Base-by-base conservation (phyloP, 1,140 invertebrate species). In the Achroia grisella region DNA sequence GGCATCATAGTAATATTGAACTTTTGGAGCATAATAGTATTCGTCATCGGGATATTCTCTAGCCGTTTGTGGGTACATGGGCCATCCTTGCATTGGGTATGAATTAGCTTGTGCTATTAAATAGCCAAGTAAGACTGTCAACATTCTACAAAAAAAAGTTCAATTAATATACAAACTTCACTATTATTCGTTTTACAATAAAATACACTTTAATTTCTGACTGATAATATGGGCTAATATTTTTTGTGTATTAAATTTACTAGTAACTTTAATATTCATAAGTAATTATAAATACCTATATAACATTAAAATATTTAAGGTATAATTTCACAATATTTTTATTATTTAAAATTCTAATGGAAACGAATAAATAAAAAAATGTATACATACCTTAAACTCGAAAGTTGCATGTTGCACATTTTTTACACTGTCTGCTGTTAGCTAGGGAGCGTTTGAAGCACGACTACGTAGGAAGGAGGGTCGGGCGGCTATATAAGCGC, bases 401-500 rank as follows among this genome's bases (percentile, higher is more conserved):
- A 44, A 36, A 48, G 45, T 27, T 58, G 56, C 60, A 72, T 58
- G 58, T 73, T 69, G 62, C 70, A 81, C 75, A 72, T 73, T 60
- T 60, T 23, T 23, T 50, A 49, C 67, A 71, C 65, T 62, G 43
- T 62, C 51, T 44, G 52, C 48, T 66, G 55, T 57, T 50, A 54
- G 36, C 52, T 40, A 12, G 39, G 45, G 45, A 61, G 52, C 59
- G 64, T 52, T 58, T 62, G 40, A 59, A 51, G 37, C 63, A 71
- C 69, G 63, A 83, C 71, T 81, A 69, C 61, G 65, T 52, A 45
- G 68, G 54, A 57, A 58, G 72, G 64, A 53, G 78, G 64, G 55
- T 58, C 44, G 57, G 54, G 51, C 23, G 62, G 78, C 88, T 89
- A 85, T 89, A 89, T 89, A 89, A 88, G 72, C 70, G 62, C 45